Evolutionary conservation across 1,140 invertebrate species (phyloP).

Genomic region (Heliconius hewitsoni): DNA sequence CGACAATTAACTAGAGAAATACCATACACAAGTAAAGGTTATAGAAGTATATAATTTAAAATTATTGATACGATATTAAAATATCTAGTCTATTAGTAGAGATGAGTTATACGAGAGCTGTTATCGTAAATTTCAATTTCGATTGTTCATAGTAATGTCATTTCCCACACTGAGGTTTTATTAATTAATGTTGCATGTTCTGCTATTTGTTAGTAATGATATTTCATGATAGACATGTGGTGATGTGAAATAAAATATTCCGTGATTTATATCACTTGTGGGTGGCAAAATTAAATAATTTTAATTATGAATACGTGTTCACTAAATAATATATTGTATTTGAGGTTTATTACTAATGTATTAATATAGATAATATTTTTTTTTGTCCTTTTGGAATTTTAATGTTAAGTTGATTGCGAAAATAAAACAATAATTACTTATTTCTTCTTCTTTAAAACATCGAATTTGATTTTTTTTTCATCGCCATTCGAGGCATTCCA

Average conservation of each 20-base stretch:
- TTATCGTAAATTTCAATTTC: neutral
- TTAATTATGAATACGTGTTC: neutral
- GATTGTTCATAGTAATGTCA: neutral
- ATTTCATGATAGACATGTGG: neutral
- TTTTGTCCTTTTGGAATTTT: too few relatives aligned
- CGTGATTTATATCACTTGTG: neutral
- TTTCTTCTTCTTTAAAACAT: too few relatives aligned
- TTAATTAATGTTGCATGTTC: slow-evolving; percentile 28
- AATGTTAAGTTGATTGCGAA: too few relatives aligned
- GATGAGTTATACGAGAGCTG: neutral
- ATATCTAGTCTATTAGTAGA: neutral
- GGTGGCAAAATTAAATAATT: neutral
- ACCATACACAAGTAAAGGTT: too few relatives aligned
- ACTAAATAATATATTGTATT: too few relatives aligned
- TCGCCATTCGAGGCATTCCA: too few relatives aligned
- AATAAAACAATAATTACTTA: too few relatives aligned
- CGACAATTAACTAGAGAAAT: too few relatives aligned
- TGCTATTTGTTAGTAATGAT: slow-evolving; percentile 23
- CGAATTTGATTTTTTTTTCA: too few relatives aligned
- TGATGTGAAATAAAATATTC: neutral
- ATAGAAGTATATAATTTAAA: too few relatives aligned
- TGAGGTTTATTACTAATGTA: too few relatives aligned
- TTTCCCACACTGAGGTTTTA: slow-evolving; percentile 21
- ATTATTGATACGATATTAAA: neutral
- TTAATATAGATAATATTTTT: too few relatives aligned